Evolutionary conservation across 1,140 invertebrate species (phyloP).

Genomic region (Camponotus vicinus): DNA sequence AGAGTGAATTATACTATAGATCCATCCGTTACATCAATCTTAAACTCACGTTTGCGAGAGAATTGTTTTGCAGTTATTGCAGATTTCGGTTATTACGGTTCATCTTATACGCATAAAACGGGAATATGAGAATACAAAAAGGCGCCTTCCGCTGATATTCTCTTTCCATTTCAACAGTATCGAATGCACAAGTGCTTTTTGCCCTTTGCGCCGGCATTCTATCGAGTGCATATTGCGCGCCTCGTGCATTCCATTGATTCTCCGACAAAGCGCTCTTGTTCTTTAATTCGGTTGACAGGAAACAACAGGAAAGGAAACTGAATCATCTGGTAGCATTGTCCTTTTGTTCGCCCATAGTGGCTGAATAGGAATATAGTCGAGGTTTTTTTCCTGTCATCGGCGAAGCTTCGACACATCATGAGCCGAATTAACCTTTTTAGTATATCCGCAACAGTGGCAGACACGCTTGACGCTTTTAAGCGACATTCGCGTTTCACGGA

Average conservation of each 20-base stretch:
- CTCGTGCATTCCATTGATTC: constrained; percentile 75
- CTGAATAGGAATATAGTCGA: constrained; percentile 61
- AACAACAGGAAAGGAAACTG: constrained; percentile 74
- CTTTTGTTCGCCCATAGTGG: constrained; percentile 66
- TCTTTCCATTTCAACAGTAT: constrained; percentile 65
- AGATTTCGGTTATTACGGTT: constrained; percentile 41
- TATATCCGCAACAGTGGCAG: constrained; percentile 35
- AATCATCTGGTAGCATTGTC: constrained; percentile 73
- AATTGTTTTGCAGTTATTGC: constrained; percentile 9
- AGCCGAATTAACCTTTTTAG: constrained; percentile 57
- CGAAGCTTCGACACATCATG: constrained; percentile 48
- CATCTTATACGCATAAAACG: constrained; percentile 10
- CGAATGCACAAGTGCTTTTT: constrained; percentile 68
- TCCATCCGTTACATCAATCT: constrained; percentile 20
- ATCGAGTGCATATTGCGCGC: constrained; percentile 71
- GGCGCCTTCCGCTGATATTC: constrained; percentile 62
- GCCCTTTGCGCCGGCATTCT: constrained; percentile 70
- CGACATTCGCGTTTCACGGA: constrained; percentile 22
- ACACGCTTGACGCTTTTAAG: constrained; percentile 46
- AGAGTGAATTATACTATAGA: background rate
- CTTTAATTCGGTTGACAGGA: constrained; percentile 75
- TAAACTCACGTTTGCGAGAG: background rate
- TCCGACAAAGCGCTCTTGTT: constrained; percentile 74
- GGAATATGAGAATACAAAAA: constrained; percentile 61
- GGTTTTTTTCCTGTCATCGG: constrained; percentile 56